Conservation (phyloP, 2,888 invertebrate genomes). For the Drosophila quinaria region DNA sequence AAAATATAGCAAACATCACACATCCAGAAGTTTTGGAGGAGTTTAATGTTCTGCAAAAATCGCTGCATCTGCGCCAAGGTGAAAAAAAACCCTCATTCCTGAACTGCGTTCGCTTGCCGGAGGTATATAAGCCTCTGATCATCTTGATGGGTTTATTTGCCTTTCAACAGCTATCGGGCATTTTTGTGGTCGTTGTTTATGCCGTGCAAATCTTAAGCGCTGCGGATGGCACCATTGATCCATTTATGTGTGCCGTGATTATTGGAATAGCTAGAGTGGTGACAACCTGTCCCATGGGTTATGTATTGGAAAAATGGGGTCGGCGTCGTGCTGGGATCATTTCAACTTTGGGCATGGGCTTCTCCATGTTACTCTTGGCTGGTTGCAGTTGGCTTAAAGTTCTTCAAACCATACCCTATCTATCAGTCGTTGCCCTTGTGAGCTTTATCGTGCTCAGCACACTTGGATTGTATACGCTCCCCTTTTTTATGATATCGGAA, state of each 20-base stretch:
- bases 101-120: slow-evolving; percentile 77
- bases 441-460: slow-evolving; percentile 86
- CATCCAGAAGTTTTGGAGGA: slow-evolving; percentile 81
- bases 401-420: slow-evolving; percentile 70
- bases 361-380: slow-evolving; percentile 88
- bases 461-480: slow-evolving; percentile 88
- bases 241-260: slow-evolving; percentile 89
- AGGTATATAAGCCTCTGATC: slow-evolving; percentile 84
- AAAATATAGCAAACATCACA: slow-evolving; percentile 69
- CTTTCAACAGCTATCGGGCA: slow-evolving; percentile 90
- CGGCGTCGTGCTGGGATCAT: slow-evolving; percentile 89
- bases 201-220: slow-evolving; percentile 89
- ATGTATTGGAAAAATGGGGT: slow-evolving; percentile 88
- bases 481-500: slow-evolving; percentile 92
- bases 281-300: slow-evolving; percentile 88
- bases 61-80: slow-evolving; percentile 68
- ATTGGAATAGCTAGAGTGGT: slow-evolving; percentile 89
- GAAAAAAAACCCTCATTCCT: slow-evolving; percentile 74
- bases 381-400: slow-evolving; percentile 85
- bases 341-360: slow-evolving; percentile 88
- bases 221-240: slow-evolving; percentile 88
- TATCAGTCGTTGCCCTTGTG: slow-evolving; percentile 81
- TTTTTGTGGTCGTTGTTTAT: slow-evolving; percentile 91
- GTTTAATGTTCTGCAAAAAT: slow-evolving; percentile 78
- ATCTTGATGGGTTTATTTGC: slow-evolving; percentile 89